Evolutionary conservation across 35 echinoderm and acorn worm genomes (phyloP).

Genomic region (Lytechinus variegatus): DNA sequence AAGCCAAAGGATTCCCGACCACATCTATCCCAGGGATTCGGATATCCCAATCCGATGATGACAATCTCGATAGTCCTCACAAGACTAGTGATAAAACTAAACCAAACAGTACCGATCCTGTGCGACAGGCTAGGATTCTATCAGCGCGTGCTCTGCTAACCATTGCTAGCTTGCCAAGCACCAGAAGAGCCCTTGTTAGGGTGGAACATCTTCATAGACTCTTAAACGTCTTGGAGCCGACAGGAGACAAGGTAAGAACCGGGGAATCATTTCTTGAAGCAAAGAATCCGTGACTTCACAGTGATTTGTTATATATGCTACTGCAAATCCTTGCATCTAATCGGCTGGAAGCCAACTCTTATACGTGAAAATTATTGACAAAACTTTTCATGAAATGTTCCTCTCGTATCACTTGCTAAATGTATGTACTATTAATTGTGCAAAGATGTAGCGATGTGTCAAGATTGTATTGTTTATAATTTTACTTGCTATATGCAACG

Average conservation of each 20-base stretch:
- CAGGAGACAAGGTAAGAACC: conserved; percentile 60
- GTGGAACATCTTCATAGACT: conserved; percentile 60
- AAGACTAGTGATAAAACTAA: neutral
- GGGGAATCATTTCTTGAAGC: neutral
- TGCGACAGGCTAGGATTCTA: conserved; percentile 55
- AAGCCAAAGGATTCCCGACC: conserved; percentile 28
- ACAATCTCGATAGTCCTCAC: neutral
- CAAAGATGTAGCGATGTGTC: no score
- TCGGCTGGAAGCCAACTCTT: no score
- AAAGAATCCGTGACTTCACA: no score
- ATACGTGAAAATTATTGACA: no score
- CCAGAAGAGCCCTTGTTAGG: conserved; percentile 55
- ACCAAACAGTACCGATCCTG: conserved; percentile 7
- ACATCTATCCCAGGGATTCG: conserved; percentile 26
- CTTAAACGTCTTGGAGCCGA: conserved; percentile 56
- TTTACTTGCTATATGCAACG: no score
- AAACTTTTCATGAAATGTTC: no score
- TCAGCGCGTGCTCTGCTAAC: conserved; percentile 64
- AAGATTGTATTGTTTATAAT: no score
- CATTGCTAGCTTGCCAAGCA: conserved; percentile 64
- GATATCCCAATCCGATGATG: conserved; percentile 47
- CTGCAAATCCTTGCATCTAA: no score
- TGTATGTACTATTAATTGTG: no score
- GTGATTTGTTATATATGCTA: no score
- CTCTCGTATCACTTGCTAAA: no score